Conservation (phyloP, 2,888 invertebrate species). For the Desoria tigrina region DNA sequence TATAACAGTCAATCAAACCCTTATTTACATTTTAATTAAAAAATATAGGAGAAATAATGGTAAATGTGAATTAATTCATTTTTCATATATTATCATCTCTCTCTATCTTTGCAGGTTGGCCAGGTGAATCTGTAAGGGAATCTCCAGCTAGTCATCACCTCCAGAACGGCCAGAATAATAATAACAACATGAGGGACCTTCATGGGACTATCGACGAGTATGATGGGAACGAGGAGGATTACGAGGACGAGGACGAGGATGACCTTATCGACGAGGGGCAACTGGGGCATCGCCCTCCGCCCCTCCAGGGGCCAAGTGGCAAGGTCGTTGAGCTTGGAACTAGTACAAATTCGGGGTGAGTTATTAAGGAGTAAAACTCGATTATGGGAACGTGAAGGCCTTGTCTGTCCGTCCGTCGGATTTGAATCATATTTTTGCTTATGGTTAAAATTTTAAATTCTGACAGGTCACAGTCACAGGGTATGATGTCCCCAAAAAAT, state of each 20-base stretch:
- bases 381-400: no score
- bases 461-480: no score
- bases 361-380: no score
- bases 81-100: background rate
- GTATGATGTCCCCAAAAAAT: no score
- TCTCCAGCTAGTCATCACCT: slow-evolving; percentile 1
- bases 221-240: slow-evolving; percentile 43
- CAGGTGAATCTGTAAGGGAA: slow-evolving; percentile 31
- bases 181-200: slow-evolving; percentile 22
- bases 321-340: background rate
- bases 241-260: slow-evolving; percentile 45
- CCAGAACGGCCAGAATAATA: background rate
- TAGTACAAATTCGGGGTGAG: background rate
- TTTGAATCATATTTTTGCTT: no score
- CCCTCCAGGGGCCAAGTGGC: background rate
- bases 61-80: slow-evolving; percentile 29
- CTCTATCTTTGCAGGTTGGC: slow-evolving; percentile 28
- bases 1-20: slow-evolving; percentile 11
- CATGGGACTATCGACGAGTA: slow-evolving; percentile 46
- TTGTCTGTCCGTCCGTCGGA: no score
- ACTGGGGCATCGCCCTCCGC: background rate
- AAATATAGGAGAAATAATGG: slow-evolving; percentile 27
- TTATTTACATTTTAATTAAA: slow-evolving; percentile 39
- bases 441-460: no score
- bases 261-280: slow-evolving; percentile 33